Conservation (phyloP, 2,113 vertebrate species). For the Notiomystis cincta region DNA sequence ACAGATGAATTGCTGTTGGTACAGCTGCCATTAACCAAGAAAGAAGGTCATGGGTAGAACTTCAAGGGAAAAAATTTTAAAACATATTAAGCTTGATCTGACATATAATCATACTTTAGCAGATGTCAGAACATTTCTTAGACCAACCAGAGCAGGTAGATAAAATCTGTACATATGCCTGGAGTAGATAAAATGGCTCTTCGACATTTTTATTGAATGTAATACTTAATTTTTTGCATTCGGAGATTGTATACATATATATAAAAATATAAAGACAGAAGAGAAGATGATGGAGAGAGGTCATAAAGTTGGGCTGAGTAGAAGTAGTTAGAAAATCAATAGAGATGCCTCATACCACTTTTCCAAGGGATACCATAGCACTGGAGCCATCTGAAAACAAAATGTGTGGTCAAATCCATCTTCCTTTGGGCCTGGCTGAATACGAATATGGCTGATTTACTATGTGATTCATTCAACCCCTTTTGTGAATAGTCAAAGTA, state of each 20-base stretch:
- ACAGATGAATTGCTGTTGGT: background rate
- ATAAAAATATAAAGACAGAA: background rate
- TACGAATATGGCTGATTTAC: background rate
- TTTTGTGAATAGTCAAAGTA: background rate
- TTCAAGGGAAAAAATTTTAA: background rate
- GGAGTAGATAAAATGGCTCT: background rate
- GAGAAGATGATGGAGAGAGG: background rate
- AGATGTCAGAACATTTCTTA: background rate
- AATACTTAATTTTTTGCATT: background rate
- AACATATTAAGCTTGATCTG: background rate
- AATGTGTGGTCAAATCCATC: background rate
- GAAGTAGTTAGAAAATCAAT: background rate
- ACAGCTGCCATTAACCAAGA: background rate
- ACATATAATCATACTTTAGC: background rate
- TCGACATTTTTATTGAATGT: background rate
- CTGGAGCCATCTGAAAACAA: background rate
- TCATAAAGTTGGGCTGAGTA: background rate
- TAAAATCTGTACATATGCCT: background rate
- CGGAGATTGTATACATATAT: background rate
- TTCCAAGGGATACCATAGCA: background rate
- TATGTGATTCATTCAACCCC: background rate
- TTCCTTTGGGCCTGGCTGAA: background rate
- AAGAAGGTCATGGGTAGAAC: background rate
- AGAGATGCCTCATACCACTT: background rate
- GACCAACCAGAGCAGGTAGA: background rate